Evolutionary conservation across 2,113 vertebrate genomes (phyloP).

Genomic region (Hippocampus guttulatus): DNA sequence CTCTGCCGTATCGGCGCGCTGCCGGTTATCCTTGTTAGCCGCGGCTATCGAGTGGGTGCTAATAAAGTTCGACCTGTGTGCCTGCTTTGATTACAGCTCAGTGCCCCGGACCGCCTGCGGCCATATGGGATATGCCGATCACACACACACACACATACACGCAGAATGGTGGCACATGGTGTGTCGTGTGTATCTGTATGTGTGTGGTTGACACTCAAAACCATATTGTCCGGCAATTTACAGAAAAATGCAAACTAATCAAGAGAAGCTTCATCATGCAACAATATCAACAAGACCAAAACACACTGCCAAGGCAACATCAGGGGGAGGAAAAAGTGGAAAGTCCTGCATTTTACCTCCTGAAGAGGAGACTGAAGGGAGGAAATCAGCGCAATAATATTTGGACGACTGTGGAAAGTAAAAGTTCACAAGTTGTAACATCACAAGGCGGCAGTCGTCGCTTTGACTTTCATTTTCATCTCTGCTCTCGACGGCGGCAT

Average conservation of each 20-base stretch:
- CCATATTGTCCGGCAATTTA: too few relatives aligned
- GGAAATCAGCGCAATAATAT: too few relatives aligned
- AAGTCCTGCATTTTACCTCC: too few relatives aligned
- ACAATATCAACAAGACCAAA: too few relatives aligned
- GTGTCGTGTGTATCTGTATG: constrained; percentile 7
- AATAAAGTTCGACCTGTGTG: constrained; percentile 81
- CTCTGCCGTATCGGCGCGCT: constrained; percentile 24
- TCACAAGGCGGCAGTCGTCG: neutral
- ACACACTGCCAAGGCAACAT: too few relatives aligned
- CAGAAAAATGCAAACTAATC: too few relatives aligned
- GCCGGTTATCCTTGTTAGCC: constrained; percentile 37
- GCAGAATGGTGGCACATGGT: constrained; percentile 44
- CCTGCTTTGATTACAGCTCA: constrained; percentile 75
- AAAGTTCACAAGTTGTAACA: neutral
- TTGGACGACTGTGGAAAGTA: neutral
- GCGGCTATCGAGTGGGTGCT: constrained; percentile 73
- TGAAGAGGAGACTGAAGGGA: too few relatives aligned
- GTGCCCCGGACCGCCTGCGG: constrained; percentile 48
- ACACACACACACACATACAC: constrained; percentile 51
- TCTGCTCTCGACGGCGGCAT: neutral
- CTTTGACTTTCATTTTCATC: neutral
- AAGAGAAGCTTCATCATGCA: too few relatives aligned
- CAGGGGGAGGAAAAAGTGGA: too few relatives aligned
- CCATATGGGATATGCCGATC: constrained; percentile 51
- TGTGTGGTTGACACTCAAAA: neutral